Base-by-base conservation (phyloP, 2,797 vertebrate species). In the Trachops cirrhosus region DNA sequence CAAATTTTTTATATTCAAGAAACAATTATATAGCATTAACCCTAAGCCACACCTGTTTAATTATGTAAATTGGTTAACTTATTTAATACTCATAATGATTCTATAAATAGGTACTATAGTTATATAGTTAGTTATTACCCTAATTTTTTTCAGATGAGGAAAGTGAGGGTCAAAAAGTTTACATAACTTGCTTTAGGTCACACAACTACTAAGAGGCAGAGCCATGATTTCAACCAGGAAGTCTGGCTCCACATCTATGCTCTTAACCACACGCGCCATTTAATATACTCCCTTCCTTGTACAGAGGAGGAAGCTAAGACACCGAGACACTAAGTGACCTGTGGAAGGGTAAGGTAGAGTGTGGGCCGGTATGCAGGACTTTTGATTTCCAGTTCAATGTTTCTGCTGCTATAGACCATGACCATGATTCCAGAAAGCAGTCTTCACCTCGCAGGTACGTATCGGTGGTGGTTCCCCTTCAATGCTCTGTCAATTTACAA, bases 51-150 rank as follows among this genome's bases (percentile, higher is more conserved):
- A 46, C 37, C 67, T 75, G 5, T 59, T 87, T 68, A 82, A 70
- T 77, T n/a, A 44, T n/a, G 86, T 89, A 67, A 89, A 92, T 84
- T 46, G 34, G 46, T 94, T 77, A 68, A 86, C 16, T 83, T 34
- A 18, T 68, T 84, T 57, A 89, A 87, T 68, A 83, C 15, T 80
- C 46, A 62, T 8, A 75, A 89, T 29, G 50, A 52, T 73, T 52
- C 64, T 84, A 2, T 39, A 54, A 89, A 21, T 46, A 84, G 32
- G n/a, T 29, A 15, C 1, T 67, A 34, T 48, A 84, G 44, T 67
- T 37, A n/a, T 46, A 80, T 21, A 44, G 16, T 48, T 83, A 59
- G 46, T 39, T 62, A 44, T 44, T 57, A 57, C 18, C 68, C 44
- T 37, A 3, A 14, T 68, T 89, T 64, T 87, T 80, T 52, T 75